Base-by-base conservation (phyloP, 2,797 vertebrate species). In the Molothrus ater region DNA sequence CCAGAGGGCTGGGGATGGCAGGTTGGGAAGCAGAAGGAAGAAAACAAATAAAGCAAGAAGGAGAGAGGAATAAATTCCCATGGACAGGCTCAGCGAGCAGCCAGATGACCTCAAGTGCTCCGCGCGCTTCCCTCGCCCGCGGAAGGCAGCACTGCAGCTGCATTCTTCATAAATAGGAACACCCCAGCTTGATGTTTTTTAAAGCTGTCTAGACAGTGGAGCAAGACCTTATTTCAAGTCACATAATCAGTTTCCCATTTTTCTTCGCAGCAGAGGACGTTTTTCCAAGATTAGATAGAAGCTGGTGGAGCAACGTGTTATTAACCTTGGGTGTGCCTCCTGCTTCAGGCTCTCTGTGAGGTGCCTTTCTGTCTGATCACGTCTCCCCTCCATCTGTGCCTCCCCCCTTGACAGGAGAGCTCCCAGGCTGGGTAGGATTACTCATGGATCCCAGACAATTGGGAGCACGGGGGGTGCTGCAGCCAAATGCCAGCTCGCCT, bases 341-440 rank as follows among this genome's bases (percentile, higher is more conserved):
- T 75, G 89, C 85, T 93, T 64, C 43, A 45, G 90, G 93, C 88
- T 82, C 86, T 65, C 69, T 19, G 14, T 32, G 86, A 95, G 94
- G 95, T 96, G 94, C 96, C 92, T 93, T 69, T 73, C 80, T 95
- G 90, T 95, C 96, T 93, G 81, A 88, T 91, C 88, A 94, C 71
- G 64, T 94, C 92, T 64, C 83, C 78, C 59, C 50, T 75, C 59
- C 51, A 29, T 51, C 68, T 2, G 0, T 88, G 78, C 66, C 75
- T 80, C 42, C 34, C 78, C 43, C 42, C 34, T 3, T 12, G 42
- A 50, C 69, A 81, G 80, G 78, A 95, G 70, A 59, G 43, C n/a
- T 65, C 3, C 3, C 47, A 13, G 1, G 22, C 7, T 42, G 59
- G 48, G 8, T 14, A 20, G 51, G 60, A 32, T 91, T 63, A 48